Conservation (phyloP, 2,888 invertebrate species). For the Agrotis puta region DNA sequence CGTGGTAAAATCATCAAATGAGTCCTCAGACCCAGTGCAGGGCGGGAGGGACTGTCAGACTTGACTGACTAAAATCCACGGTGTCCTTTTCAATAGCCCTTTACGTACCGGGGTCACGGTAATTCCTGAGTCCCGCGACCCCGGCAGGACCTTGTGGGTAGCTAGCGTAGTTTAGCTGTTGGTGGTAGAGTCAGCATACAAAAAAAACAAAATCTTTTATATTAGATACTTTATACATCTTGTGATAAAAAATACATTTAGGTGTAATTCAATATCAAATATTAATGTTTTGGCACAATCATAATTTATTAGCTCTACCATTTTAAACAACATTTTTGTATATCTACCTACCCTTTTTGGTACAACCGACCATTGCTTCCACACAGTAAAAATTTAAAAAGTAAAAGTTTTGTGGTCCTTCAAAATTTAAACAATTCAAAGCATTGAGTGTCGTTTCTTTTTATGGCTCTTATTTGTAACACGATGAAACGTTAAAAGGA, state of each 20-base stretch:
- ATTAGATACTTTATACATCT: too few species aligned
- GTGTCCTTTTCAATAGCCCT: too few species aligned
- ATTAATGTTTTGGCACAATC: background rate
- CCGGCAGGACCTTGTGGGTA: too few species aligned
- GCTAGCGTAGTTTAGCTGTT: background rate
- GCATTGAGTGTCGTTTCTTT: conserved; percentile 61
- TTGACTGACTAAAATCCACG: too few species aligned
- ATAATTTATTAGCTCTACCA: background rate
- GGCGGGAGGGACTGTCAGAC: too few species aligned
- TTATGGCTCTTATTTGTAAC: conserved; percentile 65
- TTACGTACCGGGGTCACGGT: too few species aligned
- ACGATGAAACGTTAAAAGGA: conserved; percentile 62
- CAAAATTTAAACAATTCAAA: conserved; percentile 64
- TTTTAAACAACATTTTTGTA: background rate
- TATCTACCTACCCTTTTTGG: conserved; percentile 10
- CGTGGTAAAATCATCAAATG: too few species aligned
- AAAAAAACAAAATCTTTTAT: background rate
- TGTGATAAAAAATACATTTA: background rate
- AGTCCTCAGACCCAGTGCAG: too few species aligned
- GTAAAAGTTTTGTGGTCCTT: conserved; percentile 56
- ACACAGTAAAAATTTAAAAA: conserved; percentile 41
- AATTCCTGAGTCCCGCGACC: too few species aligned
- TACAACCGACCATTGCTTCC: conserved; percentile 25
- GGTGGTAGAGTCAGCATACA: background rate
- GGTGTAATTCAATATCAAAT: background rate